Percentiles rank a stretch among this genome's conserved stretches.
These are phyloP conservation scores for Phoxinus dragarum DNA, from an alignment of 2,797 vertebrate species.

Conservation along the genomic window DNA sequence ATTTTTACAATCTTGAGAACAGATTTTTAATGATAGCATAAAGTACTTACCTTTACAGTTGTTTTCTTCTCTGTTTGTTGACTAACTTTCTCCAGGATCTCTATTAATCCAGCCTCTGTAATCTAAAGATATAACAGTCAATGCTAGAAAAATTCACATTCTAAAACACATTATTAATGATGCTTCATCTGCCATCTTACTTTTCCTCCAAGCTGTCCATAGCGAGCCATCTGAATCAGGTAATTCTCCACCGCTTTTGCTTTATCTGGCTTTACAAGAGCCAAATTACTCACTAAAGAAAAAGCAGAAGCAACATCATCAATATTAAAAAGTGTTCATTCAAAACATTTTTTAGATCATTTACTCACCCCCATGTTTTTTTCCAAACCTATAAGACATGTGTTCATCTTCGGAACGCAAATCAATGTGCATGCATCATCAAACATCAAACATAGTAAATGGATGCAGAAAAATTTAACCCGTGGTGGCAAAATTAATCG, in stretches of 20 bases:
- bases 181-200: slow-evolving; percentile 68
- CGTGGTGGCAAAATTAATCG: too few species aligned
- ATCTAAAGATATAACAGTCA: slow-evolving; percentile 77
- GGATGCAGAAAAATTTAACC: too few species aligned
- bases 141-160: background rate
- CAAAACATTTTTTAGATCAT: background rate
- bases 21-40: background rate
- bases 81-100: slow-evolving; percentile 98
- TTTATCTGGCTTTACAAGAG: slow-evolving; percentile 97
- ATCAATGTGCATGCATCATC: background rate
- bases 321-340: background rate
- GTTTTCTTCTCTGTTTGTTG: slow-evolving; percentile 97
- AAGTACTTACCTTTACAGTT: slow-evolving; percentile 89
- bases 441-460: background rate
- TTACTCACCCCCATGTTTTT: background rate
- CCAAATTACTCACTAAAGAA: slow-evolving; percentile 92
- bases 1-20: background rate
- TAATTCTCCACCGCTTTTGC: slow-evolving; percentile 97
- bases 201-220: slow-evolving; percentile 91
- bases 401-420: background rate
- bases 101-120: slow-evolving; percentile 93
- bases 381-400: background rate
- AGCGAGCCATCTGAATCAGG: slow-evolving; percentile 96
- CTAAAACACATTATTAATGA: background rate
- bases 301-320: background rate